Base-by-base conservation (phyloP, 2,888 invertebrate species). In the Drosophila pegasa region DNA sequence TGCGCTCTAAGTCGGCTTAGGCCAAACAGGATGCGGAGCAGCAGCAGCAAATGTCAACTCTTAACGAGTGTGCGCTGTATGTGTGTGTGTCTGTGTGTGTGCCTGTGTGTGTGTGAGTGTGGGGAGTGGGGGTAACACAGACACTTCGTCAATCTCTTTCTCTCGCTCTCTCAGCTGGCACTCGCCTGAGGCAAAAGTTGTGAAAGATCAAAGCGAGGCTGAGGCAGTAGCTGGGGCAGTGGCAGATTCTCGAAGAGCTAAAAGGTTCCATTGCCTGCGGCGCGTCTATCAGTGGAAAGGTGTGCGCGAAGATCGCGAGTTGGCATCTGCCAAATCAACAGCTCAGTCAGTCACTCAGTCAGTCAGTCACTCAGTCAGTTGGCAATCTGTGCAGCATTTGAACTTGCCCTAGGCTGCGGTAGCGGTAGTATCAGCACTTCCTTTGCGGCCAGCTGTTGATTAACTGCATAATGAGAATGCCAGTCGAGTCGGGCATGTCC, bases 371-470 rank as follows among this genome's bases (percentile, higher is more conserved):
- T 41, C 31, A 16, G 10, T 25, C 58, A 33, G 10, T 27, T 27
- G 27, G n/a, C 33, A 31, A 22, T 35, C 41, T 41, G 16, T 43
- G 18, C 60, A 4, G 16, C 25, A 25, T 18, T 45, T 37, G 40
- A 25, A n/a, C n/a, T 54, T n/a, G 67, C 65, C 68, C 20, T 66
- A 12, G 38, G 69, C 71, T 63, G 64, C 71, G 58, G 75, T 65
- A 65, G 68, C 83, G 74, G 66, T 66, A 80, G 58, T 81, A 81
- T 78, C 66, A 80, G 58, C 85, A 81, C 81, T 84, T 85, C 82
- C 85, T 67, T 69, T 81, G 75, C 82, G 87, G 78, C 85, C 82
- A 82, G 82, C 82, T 82, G 82, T 82, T 87, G 79, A 87, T 80
- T 84, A 87, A 75, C 78, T 82, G 80, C 80, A 85, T 79, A 82